Evolutionary conservation across 1,140 invertebrate species (phyloP), one percentile per base, ranked within the genome.

Genomic region (Solenopsis invicta): DNA sequence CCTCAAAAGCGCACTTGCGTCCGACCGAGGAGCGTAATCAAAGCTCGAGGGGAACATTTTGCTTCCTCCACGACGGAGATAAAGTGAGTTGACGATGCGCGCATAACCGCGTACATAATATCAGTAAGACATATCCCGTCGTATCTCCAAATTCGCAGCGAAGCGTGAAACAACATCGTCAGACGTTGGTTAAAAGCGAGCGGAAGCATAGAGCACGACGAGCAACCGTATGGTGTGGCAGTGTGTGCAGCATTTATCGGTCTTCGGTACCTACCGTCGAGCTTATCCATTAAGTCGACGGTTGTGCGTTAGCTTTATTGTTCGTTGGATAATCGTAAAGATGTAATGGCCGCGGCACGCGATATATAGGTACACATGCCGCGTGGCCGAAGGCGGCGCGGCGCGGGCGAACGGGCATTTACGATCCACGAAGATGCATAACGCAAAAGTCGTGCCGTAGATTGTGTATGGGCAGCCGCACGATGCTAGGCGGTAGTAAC

Each of bases 361-460:
- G 16, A 77, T 77, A 41, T 24, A 41, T 21, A 6, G 29, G 41
- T 45, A 34, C 5, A 12, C 18, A 21, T 34, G 24, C 64, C 37
- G 37, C 66, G 4, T 18, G 41, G 5, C 24, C 37, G 75, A 56
- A 61, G 80, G 45, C 18, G n/a, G n/a, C n/a, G n/a, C n/a, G n/a
- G n/a, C n/a, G n/a, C n/a, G n/a, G n/a, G n/a, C n/a, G n/a, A n/a
- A n/a, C n/a, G 8, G 8, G 5, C 12, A 86, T 88, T 86, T 89
- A 81, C 21, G 75, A 77, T 1, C 54, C 61, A 76, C 82, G 59
- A 85, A 74, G 82, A 89, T 88, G 81, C 81, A 80, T 75, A 89
- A 80, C 75, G 21, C 81, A 88, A 80, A 86, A 82, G 84, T 84
- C 85, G 59, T 64, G 61, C 50, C 48, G 48, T 48, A 81, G 67